Percentiles rank a stretch among this genome's conserved stretches.
Evolutionary conservation across 2,888 invertebrate species (phyloP).

Genomic region (Pseudolycoriella hygida): DNA sequence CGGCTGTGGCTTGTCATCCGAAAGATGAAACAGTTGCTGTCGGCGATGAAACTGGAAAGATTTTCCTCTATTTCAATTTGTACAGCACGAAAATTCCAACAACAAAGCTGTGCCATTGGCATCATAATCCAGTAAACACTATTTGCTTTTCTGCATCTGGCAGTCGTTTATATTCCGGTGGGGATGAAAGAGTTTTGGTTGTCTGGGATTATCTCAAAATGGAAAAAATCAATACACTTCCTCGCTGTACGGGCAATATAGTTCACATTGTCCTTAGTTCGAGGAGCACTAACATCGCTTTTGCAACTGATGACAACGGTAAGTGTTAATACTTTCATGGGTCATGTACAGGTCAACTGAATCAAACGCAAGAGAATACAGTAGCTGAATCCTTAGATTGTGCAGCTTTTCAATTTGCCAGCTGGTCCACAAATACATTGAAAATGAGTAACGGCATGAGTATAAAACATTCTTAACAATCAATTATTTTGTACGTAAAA

Average conservation of each 20-base stretch:
- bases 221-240: slow-evolving; percentile 37
- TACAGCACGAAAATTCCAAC: slow-evolving; percentile 11
- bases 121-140: slow-evolving; percentile 47
- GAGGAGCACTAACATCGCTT: slow-evolving; percentile 43
- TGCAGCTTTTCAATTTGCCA: no score
- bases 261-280: slow-evolving; percentile 40
- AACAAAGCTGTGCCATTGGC: slow-evolving; percentile 48
- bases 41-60: slow-evolving; percentile 46
- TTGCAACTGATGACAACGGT: slow-evolving; percentile 50
- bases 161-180: slow-evolving; percentile 53
- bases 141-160: slow-evolving; percentile 46
- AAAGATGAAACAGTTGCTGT: slow-evolving; percentile 43
- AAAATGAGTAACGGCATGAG: no score
- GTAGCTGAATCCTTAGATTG: no score
- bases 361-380: no score
- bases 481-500: no score
- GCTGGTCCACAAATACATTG: no score
- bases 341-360: no score
- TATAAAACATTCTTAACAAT: no score
- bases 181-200: slow-evolving; percentile 59
- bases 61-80: slow-evolving; percentile 42
- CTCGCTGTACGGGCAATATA: slow-evolving; percentile 51
- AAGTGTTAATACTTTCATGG: no score
- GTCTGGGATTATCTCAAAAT: slow-evolving; percentile 46
- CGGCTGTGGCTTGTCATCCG: slow-evolving; percentile 50